Conservation (phyloP, 2,797 vertebrate species). For the Rhyacichthys aspro region DNA sequence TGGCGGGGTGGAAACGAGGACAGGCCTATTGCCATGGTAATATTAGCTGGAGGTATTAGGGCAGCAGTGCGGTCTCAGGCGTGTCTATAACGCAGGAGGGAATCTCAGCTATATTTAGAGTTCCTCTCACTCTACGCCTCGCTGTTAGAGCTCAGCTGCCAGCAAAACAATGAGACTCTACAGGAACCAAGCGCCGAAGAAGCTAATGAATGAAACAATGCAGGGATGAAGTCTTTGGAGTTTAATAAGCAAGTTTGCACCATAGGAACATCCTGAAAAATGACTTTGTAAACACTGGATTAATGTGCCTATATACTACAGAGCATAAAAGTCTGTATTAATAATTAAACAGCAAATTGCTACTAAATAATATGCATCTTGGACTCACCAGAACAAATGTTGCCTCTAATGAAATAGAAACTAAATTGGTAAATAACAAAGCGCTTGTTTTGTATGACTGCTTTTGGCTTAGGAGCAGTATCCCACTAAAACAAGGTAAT, state of each 20-base stretch:
- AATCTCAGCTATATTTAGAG: constrained; percentile 71
- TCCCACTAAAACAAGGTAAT: constrained; percentile 41
- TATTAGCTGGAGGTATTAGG: constrained; percentile 64
- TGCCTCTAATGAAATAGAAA: constrained; percentile 38
- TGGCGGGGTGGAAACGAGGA: constrained; percentile 65
- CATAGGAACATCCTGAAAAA: neutral
- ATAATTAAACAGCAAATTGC: constrained; percentile 31
- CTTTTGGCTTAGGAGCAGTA: constrained; percentile 30
- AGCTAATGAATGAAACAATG: constrained; percentile 36
- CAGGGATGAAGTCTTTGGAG: constrained; percentile 2
- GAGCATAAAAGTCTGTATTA: constrained; percentile 26
- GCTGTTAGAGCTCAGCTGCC: constrained; percentile 44
- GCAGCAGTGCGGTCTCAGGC: constrained; percentile 63
- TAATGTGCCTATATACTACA: constrained; percentile 26
- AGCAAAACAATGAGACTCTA: constrained; percentile 47
- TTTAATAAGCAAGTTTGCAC: neutral
- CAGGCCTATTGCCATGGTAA: constrained; percentile 69
- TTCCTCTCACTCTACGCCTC: constrained; percentile 46
- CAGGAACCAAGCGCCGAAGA: constrained; percentile 33
- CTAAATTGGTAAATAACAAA: constrained; percentile 32
- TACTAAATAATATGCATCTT: constrained; percentile 41
- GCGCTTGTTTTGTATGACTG: constrained; percentile 20
- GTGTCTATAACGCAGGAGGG: constrained; percentile 59
- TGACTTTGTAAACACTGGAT: constrained; percentile 1
- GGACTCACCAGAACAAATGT: constrained; percentile 21